phyloP scores from a whole-genome alignment of 2,113 vertebrate species.

The Lophochroa leadbeateri region DNA sequence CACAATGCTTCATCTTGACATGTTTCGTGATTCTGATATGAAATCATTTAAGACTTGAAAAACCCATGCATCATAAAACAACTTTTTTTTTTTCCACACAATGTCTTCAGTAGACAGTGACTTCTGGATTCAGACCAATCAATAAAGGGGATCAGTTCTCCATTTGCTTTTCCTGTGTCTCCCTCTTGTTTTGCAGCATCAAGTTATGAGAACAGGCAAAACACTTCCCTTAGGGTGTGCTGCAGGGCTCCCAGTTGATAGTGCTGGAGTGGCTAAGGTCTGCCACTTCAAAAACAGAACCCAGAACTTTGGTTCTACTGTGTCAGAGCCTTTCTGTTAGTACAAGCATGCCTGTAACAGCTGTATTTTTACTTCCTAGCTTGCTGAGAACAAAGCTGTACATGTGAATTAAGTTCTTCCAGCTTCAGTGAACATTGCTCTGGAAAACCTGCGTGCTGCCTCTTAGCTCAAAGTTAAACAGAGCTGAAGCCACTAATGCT shows the following conservation, averaged over 20 bases:
- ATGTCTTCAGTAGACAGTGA: constrained; percentile 85
- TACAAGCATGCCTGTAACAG: background rate
- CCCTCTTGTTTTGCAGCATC: constrained; percentile 68
- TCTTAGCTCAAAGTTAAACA: background rate
- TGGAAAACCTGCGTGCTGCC: background rate
- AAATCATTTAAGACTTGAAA: constrained; percentile 83
- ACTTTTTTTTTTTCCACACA: constrained; percentile 73
- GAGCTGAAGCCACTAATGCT: background rate
- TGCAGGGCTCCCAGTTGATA: background rate
- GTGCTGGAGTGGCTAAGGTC: background rate
- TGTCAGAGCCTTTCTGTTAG: background rate
- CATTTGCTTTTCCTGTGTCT: constrained; percentile 66
- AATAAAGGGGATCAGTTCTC: constrained; percentile 88
- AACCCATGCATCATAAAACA: constrained; percentile 78
- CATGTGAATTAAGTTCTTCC: background rate
- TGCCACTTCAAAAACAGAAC: background rate
- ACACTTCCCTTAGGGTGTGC: background rate
- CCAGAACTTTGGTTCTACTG: background rate
- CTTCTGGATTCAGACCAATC: constrained; percentile 85
- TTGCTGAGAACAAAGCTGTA: background rate
- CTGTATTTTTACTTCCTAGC: background rate
- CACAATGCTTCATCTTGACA: constrained; percentile 56
- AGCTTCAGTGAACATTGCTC: background rate
- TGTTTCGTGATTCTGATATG: constrained; percentile 57
- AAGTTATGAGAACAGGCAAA: background rate